A percentile compares a stretch with the other conserved stretches of the same genome.
phyloP scores from a whole-genome alignment of 92 coral and sea anemone species.

The Hydrozoanthus gracilis region DNA sequence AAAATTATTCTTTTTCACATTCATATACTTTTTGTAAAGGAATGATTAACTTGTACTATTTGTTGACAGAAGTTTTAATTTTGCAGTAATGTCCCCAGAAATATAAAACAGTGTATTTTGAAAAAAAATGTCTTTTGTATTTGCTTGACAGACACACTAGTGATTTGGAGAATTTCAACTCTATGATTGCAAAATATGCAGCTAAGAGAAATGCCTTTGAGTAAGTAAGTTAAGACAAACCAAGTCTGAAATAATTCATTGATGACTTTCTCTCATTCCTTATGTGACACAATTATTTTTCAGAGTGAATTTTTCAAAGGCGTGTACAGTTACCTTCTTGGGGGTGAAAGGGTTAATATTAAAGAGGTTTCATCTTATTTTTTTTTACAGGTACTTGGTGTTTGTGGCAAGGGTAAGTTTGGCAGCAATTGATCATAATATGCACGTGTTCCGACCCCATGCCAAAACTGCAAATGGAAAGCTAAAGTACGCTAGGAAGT shows the following conservation, averaged over 20 bases:
- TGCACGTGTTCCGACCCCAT: constrained; percentile 13
- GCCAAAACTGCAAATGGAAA: constrained; percentile 15
- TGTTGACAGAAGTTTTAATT: background rate
- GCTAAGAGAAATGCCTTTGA: constrained; percentile 67
- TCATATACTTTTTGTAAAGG: no score
- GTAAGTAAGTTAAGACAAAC: no score
- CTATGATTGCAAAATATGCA: constrained; percentile 70
- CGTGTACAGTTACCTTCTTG: no score
- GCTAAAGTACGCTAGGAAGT: constrained; percentile 3
- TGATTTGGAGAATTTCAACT: constrained; percentile 64
- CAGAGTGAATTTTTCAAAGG: no score
- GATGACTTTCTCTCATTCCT: no score
- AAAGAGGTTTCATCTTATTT: no score
- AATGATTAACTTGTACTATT: no score
- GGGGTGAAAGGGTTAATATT: no score
- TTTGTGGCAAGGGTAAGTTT: constrained; percentile 28
- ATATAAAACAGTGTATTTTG: background rate
- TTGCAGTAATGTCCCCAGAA: background rate
- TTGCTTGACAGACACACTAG: constrained; percentile 58
- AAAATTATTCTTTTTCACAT: no score
- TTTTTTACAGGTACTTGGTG: constrained; percentile 17
- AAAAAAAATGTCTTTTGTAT: background rate
- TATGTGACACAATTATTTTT: no score
- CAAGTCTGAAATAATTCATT: no score
- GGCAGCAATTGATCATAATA: constrained; percentile 44